Evolutionary conservation across 2,888 invertebrate genomes (phyloP).

Genomic region (Chrysomela aeneicollis): DNA sequence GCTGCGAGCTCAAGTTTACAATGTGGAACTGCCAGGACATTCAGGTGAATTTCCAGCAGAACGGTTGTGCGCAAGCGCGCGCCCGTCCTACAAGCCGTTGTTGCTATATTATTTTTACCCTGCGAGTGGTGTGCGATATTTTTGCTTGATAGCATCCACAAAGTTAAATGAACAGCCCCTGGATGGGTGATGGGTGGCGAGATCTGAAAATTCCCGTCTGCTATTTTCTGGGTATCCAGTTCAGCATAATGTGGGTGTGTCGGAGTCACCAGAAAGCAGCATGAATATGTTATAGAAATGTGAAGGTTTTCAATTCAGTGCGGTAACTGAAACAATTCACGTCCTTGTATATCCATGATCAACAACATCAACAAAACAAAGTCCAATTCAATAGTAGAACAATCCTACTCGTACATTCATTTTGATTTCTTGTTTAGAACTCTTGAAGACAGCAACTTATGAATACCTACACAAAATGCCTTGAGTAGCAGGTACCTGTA

Average conservation of each 20-base stretch:
- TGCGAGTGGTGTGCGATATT: background rate
- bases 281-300: too few species aligned
- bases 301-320: too few species aligned
- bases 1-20: conserved; percentile 18
- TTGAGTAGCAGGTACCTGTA: too few species aligned
- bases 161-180: conserved; percentile 1
- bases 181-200: background rate
- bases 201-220: too few species aligned
- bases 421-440: too few species aligned
- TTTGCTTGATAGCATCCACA: background rate
- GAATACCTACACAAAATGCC: too few species aligned
- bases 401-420: too few species aligned
- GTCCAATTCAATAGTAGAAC: too few species aligned
- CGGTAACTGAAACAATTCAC: too few species aligned
- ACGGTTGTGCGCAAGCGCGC: conserved; percentile 24
- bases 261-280: background rate
- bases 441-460: too few species aligned
- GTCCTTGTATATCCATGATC: too few species aligned
- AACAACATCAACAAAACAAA: too few species aligned
- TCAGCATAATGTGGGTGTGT: background rate
- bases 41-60: conserved; percentile 28
- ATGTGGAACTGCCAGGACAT: conserved; percentile 30
- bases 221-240: background rate
- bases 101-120: conserved; percentile 27
- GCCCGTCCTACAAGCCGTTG: conserved; percentile 20